Evolutionary conservation across 2,888 invertebrate genomes (phyloP).

Genomic region (Syrphus vitripennis): DNA sequence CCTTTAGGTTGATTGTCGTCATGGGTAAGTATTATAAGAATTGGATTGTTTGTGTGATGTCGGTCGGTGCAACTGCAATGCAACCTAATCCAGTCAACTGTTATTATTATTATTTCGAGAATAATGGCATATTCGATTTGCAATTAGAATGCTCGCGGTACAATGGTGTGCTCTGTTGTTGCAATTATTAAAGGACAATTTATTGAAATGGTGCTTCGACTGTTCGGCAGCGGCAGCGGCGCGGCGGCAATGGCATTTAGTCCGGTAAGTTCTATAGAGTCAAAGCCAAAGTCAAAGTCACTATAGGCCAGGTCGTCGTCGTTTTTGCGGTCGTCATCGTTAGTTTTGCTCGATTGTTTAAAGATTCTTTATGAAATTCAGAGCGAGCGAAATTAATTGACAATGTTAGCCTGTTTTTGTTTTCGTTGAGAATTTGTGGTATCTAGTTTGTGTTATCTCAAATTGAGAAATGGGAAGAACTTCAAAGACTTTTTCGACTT

Average conservation of each 20-base stretch:
- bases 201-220: conserved; percentile 63
- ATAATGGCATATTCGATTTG: conserved; percentile 71
- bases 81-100: conserved; percentile 66
- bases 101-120: conserved; percentile 69
- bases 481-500: not conserved
- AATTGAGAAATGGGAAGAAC: conserved; percentile 6
- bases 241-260: conserved; percentile 42
- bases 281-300: not conserved
- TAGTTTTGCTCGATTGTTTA: conserved; percentile 54
- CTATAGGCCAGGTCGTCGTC: not conserved
- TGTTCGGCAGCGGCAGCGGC: too few species aligned
- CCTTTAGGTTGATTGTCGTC: conserved; percentile 49
- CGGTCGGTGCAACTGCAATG: conserved; percentile 13
- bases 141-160: conserved; percentile 67
- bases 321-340: not conserved
- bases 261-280: not conserved
- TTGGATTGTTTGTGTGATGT: conserved; percentile 28
- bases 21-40: not conserved
- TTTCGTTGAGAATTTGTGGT: conserved; percentile 26
- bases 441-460: conserved; percentile 47
- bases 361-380: conserved; percentile 67
- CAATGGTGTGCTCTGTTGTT: conserved; percentile 55
- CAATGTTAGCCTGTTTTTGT: conserved; percentile 2
- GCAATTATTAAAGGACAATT: conserved; percentile 71
- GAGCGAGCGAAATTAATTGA: conserved; percentile 54